These are phyloP conservation scores for Campylorhamphus procurvoides DNA, from an alignment of 2,113 vertebrate genomes.

Conservation along the genomic window DNA sequence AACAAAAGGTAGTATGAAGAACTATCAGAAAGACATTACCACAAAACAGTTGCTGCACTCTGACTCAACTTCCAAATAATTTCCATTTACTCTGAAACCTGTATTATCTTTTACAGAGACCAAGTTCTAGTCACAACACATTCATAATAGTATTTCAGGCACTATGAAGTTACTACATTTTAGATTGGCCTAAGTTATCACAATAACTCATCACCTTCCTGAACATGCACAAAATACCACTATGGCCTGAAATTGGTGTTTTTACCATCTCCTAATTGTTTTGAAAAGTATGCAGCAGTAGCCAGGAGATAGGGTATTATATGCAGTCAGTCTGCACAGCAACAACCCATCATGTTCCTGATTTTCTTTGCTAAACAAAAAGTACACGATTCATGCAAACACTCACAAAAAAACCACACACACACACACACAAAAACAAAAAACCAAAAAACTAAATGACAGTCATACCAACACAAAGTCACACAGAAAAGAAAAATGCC, in stretches of 20 bases:
- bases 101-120: background rate
- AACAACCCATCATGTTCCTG: background rate
- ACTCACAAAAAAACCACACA: too few species aligned
- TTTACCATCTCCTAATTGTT: background rate
- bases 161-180: background rate
- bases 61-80: background rate
- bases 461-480: background rate
- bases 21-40: background rate
- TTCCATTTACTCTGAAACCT: background rate
- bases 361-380: background rate
- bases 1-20: background rate
- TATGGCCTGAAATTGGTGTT: accelerated
- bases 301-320: background rate
- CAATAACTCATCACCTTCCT: background rate
- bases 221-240: background rate
- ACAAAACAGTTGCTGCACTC: background rate
- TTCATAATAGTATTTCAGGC: background rate
- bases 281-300: background rate
- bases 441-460: background rate
- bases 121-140: background rate
- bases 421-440: background rate
- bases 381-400: background rate
- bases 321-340: background rate
- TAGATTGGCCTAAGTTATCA: background rate
- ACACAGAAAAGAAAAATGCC: background rate